Base-by-base conservation (phyloP, 2,113 vertebrate species). In the Ifrita kowaldi region DNA sequence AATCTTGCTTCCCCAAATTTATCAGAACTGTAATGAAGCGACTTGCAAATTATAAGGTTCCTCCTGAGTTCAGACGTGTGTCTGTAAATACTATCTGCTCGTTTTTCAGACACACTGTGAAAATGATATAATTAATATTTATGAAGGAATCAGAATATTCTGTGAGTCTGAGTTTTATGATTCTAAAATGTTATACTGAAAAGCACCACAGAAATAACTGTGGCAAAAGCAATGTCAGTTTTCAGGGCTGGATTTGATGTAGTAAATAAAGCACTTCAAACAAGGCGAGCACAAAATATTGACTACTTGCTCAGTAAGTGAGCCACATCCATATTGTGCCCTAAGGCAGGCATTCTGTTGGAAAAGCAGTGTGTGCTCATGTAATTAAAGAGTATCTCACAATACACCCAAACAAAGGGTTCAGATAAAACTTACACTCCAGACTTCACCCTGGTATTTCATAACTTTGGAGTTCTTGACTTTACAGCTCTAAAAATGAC, bases 201-300 rank as follows among this genome's bases (percentile, higher is more conserved):
- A 30, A 78, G 10, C 27, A 87, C 16, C 23, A 55, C 13, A 95
- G 62, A 86, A 94, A 71, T 71, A 78, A 41, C 69, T 70, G 56
- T 75, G 76, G 14, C 62, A 44, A 46, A 87, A 92, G 4, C 50
- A 60, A 23, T 42, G 33, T 18, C 44, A 56, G 65, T 56, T 89
- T 93, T 82, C 3, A 2, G 56, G 75, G 47, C 18, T 71, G 65
- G 47, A 41, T 95, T 84, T 84, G 52, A 71, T 37, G 35, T 6
- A 44, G 84, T 67, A 93, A 95, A 84, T 84, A 93, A 87, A 88
- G 11, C 56, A 41, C 74, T 96, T 91, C 73, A 97, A 89, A 84
- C 28, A 75, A n/a, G 84, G 56, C n/a, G 6, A 94, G 42, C 49
- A 86, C 73, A 74, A 89, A 95, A 94, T 96, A 96, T 95, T 92